phyloP scores from a whole-genome alignment of 2,113 vertebrate species.

The Chiloscyllium plagiosum region DNA sequence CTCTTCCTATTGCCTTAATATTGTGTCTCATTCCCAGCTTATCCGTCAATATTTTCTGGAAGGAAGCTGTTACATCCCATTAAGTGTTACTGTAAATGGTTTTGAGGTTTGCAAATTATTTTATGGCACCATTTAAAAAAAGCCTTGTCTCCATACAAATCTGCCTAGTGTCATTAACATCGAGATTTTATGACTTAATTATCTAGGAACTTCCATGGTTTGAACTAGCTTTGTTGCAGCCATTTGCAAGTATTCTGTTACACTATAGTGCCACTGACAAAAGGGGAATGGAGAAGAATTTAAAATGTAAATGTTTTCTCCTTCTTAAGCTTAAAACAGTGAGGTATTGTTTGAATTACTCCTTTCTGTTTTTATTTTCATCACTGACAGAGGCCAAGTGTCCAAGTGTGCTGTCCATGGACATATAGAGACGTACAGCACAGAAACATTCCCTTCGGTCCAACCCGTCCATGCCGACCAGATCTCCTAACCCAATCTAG shows the following conservation, averaged over 20 bases:
- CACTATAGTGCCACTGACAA: not conserved
- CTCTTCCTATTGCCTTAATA: not conserved
- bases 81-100: not conserved
- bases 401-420: too few relatives aligned
- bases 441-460: too few relatives aligned
- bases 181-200: not conserved
- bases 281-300: too few relatives aligned
- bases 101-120: not conserved
- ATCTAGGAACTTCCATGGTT: not conserved
- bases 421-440: too few relatives aligned
- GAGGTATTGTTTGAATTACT: too few relatives aligned
- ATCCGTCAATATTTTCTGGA: not conserved
- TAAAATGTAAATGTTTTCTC: too few relatives aligned
- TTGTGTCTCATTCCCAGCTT: not conserved
- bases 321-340: too few relatives aligned
- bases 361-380: too few relatives aligned
- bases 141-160: not conserved
- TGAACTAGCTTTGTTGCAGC: not conserved
- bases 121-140: not conserved
- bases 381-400: too few relatives aligned
- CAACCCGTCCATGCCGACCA: too few relatives aligned
- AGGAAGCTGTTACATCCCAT: not conserved
- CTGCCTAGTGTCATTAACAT: not conserved
- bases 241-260: not conserved
- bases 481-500: too few relatives aligned